A percentile compares a stretch with the other conserved stretches of the same genome.
phyloP scores from a whole-genome alignment of 2,797 vertebrate genomes.

The Cercopithecus hamlyni region DNA sequence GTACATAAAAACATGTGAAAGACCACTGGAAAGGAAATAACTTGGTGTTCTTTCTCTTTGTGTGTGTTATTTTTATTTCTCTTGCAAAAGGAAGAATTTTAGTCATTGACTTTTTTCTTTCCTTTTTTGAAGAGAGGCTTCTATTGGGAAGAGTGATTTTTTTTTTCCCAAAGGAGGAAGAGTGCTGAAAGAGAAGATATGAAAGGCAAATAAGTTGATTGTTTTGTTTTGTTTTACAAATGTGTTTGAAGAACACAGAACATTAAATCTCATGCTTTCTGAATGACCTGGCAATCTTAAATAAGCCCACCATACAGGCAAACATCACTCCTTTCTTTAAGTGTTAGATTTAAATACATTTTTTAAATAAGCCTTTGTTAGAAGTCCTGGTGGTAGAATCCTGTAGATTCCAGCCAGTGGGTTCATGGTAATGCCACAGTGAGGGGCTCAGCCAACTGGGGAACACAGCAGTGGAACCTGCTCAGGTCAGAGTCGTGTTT shows the following conservation, averaged over 20 bases:
- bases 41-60: conserved; percentile 10
- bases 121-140: conserved; percentile 37
- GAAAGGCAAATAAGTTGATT: conserved; percentile 25
- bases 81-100: conserved; percentile 19
- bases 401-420: neutral
- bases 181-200: neutral
- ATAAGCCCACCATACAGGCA: neutral
- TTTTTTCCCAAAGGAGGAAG: neutral
- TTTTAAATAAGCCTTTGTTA: conserved; percentile 20
- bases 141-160: conserved; percentile 27
- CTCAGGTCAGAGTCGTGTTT: neutral
- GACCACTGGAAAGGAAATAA: conserved; percentile 29
- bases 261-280: neutral
- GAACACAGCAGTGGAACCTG: neutral
- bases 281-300: neutral
- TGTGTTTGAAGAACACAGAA: neutral
- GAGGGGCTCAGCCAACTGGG: neutral
- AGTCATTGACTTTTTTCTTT: conserved; percentile 42
- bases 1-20: conserved; percentile 44
- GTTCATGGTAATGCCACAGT: neutral
- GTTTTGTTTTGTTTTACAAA: neutral
- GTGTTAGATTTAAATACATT: neutral
- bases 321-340: neutral
- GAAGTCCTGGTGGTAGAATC: neutral
- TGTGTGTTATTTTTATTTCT: conserved; percentile 38